Conservation (phyloP, 2,113 vertebrate genomes). For the Sphaerodactylus townsendi region DNA sequence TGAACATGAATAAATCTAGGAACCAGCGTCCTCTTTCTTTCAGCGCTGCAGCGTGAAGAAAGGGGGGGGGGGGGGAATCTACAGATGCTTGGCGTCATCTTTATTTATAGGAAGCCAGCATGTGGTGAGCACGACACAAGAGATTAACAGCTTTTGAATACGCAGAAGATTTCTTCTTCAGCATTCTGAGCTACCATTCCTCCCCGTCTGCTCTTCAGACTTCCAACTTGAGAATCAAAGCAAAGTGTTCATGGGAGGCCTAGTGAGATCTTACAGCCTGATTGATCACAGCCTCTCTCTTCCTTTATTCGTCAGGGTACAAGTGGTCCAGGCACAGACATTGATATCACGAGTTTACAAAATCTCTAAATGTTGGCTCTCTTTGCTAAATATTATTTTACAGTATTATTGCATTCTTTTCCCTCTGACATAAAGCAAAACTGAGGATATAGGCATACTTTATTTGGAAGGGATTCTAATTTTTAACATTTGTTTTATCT, state of each 20-base stretch:
- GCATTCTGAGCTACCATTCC: conserved; percentile 33
- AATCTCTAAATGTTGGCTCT: not conserved
- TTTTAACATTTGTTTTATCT: not conserved
- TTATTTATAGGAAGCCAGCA: conserved; percentile 52
- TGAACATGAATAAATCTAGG: not conserved
- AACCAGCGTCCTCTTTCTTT: conserved; percentile 1
- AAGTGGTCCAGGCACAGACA: not conserved
- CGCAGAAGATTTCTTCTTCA: conserved; percentile 21
- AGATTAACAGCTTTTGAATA: conserved; percentile 47
- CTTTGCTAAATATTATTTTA: conserved; percentile 15
- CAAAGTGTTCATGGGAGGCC: conserved; percentile 15
- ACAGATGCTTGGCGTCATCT: conserved; percentile 21
- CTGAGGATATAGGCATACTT: not conserved
- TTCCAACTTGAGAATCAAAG: conserved; percentile 28
- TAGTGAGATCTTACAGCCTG: not conserved
- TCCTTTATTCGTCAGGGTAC: conserved; percentile 21
- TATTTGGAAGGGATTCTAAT: not conserved
- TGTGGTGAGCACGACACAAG: conserved; percentile 29
- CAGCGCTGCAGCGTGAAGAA: too few relatives aligned
- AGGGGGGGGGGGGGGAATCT: not conserved
- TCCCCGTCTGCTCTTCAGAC: not conserved
- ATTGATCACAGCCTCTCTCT: not conserved
- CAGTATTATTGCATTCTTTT: not conserved
- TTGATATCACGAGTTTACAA: conserved; percentile 8
- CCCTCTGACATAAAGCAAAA: not conserved